These are phyloP conservation scores for Aleiodes testaceus DNA, from an alignment of 2,888 invertebrate genomes.

Conservation along the genomic window DNA sequence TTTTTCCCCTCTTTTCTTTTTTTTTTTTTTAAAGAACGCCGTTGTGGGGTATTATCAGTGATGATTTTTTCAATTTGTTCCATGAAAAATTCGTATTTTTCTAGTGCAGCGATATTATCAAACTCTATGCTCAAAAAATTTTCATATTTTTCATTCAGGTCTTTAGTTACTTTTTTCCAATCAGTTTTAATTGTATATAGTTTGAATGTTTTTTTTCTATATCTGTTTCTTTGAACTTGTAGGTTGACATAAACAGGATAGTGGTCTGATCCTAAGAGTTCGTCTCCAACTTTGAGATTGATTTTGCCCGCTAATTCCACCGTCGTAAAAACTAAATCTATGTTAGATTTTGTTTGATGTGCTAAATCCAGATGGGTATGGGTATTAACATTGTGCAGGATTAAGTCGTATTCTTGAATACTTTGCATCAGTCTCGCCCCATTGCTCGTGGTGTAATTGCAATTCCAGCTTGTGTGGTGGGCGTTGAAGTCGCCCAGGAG, in stretches of 20 bases:
- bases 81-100: background rate
- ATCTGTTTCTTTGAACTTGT: background rate
- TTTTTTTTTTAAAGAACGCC: slow-evolving; percentile 10
- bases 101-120: background rate
- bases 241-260: slow-evolving; percentile 14
- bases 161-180: background rate
- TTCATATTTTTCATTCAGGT: background rate
- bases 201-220: slow-evolving; percentile 30
- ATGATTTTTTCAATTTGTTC: background rate
- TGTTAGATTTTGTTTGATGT: slow-evolving; percentile 21
- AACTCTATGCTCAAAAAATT: background rate
- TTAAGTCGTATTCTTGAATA: slow-evolving; percentile 25
- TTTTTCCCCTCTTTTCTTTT: slow-evolving; percentile 41
- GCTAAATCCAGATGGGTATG: slow-evolving; percentile 27
- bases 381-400: slow-evolving; percentile 37
- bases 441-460: slow-evolving; percentile 26
- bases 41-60: background rate
- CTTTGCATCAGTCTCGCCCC: slow-evolving; percentile 29
- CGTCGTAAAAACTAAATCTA: slow-evolving; percentile 38
- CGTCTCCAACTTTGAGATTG: slow-evolving; percentile 20
- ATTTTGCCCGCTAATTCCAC: slow-evolving; percentile 25
- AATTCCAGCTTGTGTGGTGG: slow-evolving; percentile 38
- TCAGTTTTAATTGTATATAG: background rate
- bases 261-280: slow-evolving; percentile 37
- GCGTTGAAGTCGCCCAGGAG: slow-evolving; percentile 38